Base-by-base conservation (phyloP, 2,113 vertebrate genomes). In the Excalfactoria chinensis region DNA sequence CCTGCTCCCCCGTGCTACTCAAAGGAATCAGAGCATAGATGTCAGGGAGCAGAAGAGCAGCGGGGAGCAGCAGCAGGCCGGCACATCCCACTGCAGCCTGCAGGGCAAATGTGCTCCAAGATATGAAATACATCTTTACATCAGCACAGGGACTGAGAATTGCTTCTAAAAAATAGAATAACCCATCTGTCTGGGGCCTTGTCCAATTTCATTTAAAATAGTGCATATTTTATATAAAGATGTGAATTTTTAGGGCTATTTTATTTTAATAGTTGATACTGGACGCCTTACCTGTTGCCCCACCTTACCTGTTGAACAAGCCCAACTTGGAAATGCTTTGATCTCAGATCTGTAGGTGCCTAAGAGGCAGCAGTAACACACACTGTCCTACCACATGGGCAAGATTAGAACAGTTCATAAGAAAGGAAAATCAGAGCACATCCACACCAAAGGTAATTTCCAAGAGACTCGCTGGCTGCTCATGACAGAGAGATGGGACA, bases 51-150 rank as follows among this genome's bases (percentile, higher is more conserved):
- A 56, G 37, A 53, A 10, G 18, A 69, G 34, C 3, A 2, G 17
- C 3, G 20, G 0, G 0, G n/a, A 59, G 51, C 44, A 51, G 1
- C 28, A 66, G 41, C 41, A n/a, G 48, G 46, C 23, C 11, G 7
- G 30, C 23, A 26, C 10, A 4, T 28, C 23, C 17, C 11, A 19
- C 11, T 8, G 11, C n/a, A 49, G 46, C 34, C 19, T n/a, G 32
- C 7, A n/a, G 55, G 30, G 30, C 10, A 91, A 63, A 46, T 69
- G 37, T 19, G 35, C 5, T 48, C 72, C 56, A 32, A 35, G 44
- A 40, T 26, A 58, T 46, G 13, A 18, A 49, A 70, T 2, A 43
- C 34, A 19, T 56, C 34, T 49, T 84, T 40, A 12, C 13, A 43
- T 23, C 59, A 22, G 44, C 41, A 66, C 13, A 23, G 22, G 9